A percentile compares a stretch with the other conserved stretches of the same genome.
These are phyloP conservation scores for Scleropages formosus DNA, from an alignment of 2,797 vertebrate genomes.

Conservation along the genomic window DNA sequence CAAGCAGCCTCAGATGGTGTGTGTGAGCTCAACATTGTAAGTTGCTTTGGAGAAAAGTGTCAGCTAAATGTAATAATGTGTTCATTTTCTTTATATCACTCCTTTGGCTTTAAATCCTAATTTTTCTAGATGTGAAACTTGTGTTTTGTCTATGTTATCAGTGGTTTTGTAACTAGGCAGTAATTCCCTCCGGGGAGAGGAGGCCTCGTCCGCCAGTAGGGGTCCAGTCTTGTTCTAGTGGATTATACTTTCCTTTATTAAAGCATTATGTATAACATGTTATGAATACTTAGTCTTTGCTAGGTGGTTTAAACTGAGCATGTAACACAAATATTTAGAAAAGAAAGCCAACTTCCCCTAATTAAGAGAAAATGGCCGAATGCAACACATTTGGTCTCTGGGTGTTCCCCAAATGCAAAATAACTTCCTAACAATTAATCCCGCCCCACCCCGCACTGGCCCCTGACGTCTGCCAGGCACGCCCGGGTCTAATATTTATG, in stretches of 20 bases:
- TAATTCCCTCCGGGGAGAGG: not conserved
- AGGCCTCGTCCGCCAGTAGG: constrained; percentile 13
- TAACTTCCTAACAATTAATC: constrained; percentile 21
- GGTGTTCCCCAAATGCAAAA: not conserved
- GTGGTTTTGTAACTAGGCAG: not conserved
- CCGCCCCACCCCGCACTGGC: not conserved
- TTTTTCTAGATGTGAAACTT: constrained; percentile 5
- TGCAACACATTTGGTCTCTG: not conserved
- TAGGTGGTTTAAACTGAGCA: not conserved
- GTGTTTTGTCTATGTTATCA: not conserved
- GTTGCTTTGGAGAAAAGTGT: too few species aligned
- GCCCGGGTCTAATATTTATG: not conserved
- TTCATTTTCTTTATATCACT: not conserved
- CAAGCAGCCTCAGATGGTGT: too few species aligned
- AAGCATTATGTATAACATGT: not conserved
- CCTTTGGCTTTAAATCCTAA: not conserved
- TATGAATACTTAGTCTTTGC: not conserved
- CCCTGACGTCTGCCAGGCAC: not conserved
- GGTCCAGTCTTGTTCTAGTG: not conserved
- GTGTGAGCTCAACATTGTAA: too few species aligned
- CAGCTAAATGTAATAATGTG: too few species aligned
- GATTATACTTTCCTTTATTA: not conserved
- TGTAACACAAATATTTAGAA: not conserved
- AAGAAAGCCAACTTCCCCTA: not conserved
- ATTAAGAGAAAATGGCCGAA: not conserved